Evolutionary conservation across 1,140 invertebrate species (phyloP), one percentile per base, ranked within the genome.

Genomic region (Nixonia krombeini): DNA sequence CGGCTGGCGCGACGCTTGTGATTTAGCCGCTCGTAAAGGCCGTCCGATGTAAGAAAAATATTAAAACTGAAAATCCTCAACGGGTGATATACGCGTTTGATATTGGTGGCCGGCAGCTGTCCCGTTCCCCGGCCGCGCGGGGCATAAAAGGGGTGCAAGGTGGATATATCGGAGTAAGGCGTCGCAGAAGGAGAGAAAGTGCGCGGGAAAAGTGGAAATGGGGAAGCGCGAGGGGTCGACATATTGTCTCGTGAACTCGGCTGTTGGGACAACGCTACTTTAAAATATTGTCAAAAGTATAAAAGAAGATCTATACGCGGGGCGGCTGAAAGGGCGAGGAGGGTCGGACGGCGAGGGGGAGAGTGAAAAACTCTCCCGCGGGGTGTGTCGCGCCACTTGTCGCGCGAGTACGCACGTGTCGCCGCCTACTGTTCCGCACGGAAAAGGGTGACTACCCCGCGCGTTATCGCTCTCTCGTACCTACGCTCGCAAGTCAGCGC

Each of bases 41-140:
- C n/a, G 63, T 29, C 57, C 71, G 70, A 70, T 73, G 72, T 73
- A 61, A 61, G 74, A 74, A 80, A 82, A 82, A 79, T 83, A 84
- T 84, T 82, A 83, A 82, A 82, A 82, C 81, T 80, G 80, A 83
- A 82, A 83, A 80, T 81, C 72, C 70, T 75, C 70, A 78, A 74
- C 66, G 66, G 40, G 67, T 82, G 79, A 84, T 84, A 84, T 81
- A 77, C 72, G 74, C 73, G 75, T 63, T 66, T 58, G 76, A 83
- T 84, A 84, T 84, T 82, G 82, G 80, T 84, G 82, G 80, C 81
- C 81, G 69, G 81, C 81, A 82, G 82, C 73, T 84, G 80, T 83
- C 82, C 78, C 72, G 73, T 79, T 76, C 63, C 70, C 70, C 49
- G 49, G n/a, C n/a, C n/a, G n/a, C n/a, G n/a, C n/a, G 66, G 29